Evolutionary conservation across 2,113 vertebrate genomes (phyloP).

Genomic region (Parus major): DNA sequence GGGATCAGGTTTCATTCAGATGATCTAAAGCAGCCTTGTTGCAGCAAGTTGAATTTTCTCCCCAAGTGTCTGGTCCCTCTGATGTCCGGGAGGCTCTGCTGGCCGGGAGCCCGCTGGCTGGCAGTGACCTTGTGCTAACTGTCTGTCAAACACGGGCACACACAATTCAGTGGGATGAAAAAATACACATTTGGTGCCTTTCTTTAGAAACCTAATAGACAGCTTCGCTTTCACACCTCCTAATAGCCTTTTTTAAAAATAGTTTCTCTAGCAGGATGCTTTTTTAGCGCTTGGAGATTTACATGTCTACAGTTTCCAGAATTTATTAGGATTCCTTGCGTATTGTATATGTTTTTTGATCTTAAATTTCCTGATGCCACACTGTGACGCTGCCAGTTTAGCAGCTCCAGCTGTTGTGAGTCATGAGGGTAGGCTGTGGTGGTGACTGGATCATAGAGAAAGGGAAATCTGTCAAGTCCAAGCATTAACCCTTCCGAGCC

Average conservation of each 20-base stretch:
- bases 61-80: neutral
- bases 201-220: conserved; percentile 62
- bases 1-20: conserved; percentile 10
- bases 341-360: neutral
- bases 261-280: conserved; percentile 61
- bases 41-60: conserved; percentile 24
- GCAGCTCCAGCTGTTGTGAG: conserved; percentile 20
- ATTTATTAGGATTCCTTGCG: conserved; percentile 51
- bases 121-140: conserved; percentile 40
- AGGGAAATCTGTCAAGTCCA: neutral
- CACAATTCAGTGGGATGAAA: conserved; percentile 4
- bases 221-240: conserved; percentile 70
- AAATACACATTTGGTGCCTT: conserved; percentile 33
- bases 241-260: conserved; percentile 74
- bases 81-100: neutral
- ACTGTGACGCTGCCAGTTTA: neutral
- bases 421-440: conserved; percentile 18
- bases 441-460: neutral
- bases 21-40: neutral
- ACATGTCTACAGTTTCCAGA: conserved; percentile 43
- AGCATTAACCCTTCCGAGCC: neutral
- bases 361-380: conserved; percentile 37
- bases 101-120: neutral
- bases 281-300: conserved; percentile 19
- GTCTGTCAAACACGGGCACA: conserved; percentile 30